Conservation (phyloP, 2,888 invertebrate species). For the Drosophila cracens region DNA sequence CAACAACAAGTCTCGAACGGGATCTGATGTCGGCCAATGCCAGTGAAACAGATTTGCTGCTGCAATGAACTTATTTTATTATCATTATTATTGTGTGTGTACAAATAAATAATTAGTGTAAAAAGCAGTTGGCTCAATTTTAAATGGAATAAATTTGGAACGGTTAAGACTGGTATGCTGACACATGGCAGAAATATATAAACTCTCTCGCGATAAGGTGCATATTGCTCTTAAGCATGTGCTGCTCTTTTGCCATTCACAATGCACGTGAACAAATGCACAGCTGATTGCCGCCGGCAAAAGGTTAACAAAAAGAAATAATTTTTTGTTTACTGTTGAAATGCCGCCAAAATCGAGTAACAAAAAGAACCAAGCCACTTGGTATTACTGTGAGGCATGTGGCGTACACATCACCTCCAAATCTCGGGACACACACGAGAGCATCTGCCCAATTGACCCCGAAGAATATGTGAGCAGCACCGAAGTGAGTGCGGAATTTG, state of each 20-base stretch:
- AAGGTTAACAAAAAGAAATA: slow-evolving; percentile 51
- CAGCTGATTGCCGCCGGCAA: slow-evolving; percentile 38
- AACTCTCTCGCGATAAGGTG: background rate
- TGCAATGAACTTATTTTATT: slow-evolving; percentile 60
- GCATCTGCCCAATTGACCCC: slow-evolving; percentile 64
- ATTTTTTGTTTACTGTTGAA: slow-evolving; percentile 12
- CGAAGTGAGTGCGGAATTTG: slow-evolving; percentile 64
- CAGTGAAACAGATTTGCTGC: slow-evolving; percentile 78
- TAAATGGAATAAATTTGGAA: background rate
- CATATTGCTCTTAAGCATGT: background rate
- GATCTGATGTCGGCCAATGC: slow-evolving; percentile 81
- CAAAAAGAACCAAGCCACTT: slow-evolving; percentile 78
- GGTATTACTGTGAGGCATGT: slow-evolving; percentile 83
- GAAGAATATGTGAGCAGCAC: slow-evolving; percentile 12
- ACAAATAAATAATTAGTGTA: slow-evolving; percentile 35
- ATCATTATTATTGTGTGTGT: slow-evolving; percentile 19
- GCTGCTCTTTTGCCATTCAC: slow-evolving; percentile 34
- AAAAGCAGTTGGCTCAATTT: background rate
- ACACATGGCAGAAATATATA: background rate
- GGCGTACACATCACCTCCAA: slow-evolving; percentile 76
- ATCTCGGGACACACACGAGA: slow-evolving; percentile 81
- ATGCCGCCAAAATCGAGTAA: slow-evolving; percentile 84
- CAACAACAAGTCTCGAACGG: slow-evolving; percentile 65
- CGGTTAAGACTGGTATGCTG: background rate
- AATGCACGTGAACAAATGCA: background rate